Evolutionary conservation across 2,888 invertebrate species (phyloP), one percentile per base, ranked within the genome.

Genomic region (Dynastes maya): DNA sequence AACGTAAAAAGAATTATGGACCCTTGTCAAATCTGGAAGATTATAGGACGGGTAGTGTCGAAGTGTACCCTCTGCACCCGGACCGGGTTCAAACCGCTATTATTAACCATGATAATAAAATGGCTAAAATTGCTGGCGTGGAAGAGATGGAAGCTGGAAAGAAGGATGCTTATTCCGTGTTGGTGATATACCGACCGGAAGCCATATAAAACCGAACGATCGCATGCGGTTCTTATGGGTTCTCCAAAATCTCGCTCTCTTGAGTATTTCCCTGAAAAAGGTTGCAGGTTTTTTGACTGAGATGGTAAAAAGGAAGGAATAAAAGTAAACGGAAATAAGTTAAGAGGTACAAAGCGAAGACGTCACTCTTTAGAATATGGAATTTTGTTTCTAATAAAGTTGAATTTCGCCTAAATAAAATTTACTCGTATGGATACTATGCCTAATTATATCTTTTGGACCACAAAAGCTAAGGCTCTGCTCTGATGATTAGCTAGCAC

Each of bases 21-120:
- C 67, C 67, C 67, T 68, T 68, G 67, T 68, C 67, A 68, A 68
- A 68, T 68, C 67, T 68, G 32, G 49, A 49, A 49, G 67, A 68
- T 49, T n/a, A 40, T 16, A 32, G 65, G 65, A 22, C 49, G 49
- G 49, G 2, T 65, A 32, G 9, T 6, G 9, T 8, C 11, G n/a
- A 11, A 4, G 37, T 37, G 2, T 22, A 22, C 2, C 11, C 64
- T 32, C 32, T 32, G 64, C 40, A 2, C 9, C 29, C 67, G 67
- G n/a, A n/a, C 16, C 32, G 27, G 67, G 22, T 37, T 49, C 16
- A 67, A 67, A 45, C 67, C 49, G 45, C 49, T 37, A 68, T 68
- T 68, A 68, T 68, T 68, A 68, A 45, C 67, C 67, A 49, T 68
- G 45, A 68, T 68, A 68, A 45, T 49, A 49, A 68, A 68, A 49